Percentiles rank a stretch among this genome's conserved stretches.
These are phyloP conservation scores for Polydesmus complanatus DNA, from an alignment of 2,888 invertebrate species.

Conservation along the genomic window DNA sequence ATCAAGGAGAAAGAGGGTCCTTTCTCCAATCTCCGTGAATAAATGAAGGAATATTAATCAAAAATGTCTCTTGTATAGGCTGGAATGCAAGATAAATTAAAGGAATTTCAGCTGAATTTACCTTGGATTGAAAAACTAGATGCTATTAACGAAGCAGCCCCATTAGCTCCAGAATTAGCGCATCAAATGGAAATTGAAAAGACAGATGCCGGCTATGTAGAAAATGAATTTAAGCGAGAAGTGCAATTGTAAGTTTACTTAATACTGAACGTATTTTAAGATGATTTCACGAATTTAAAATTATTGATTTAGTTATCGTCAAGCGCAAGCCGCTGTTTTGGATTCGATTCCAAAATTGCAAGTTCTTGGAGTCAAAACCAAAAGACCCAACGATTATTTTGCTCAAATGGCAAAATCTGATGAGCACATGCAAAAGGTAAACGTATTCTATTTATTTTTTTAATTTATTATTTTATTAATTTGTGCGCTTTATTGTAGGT, in stretches of 20 bases:
- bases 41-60: background rate
- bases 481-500: conserved; percentile 36
- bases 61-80: conserved; percentile 32
- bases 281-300: background rate
- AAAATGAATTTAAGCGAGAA: conserved; percentile 79
- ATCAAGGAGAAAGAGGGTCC: too few species aligned
- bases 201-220: conserved; percentile 23
- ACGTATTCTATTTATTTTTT: background rate
- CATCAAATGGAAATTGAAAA: conserved; percentile 16
- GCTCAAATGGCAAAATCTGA: conserved; percentile 98
- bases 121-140: conserved; percentile 81
- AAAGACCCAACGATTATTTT: conserved; percentile 89
- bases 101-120: conserved; percentile 53
- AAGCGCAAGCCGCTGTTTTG: conserved; percentile 59
- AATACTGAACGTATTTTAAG: background rate
- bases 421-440: conserved; percentile 84
- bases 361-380: conserved; percentile 57
- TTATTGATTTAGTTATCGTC: conserved; percentile 33
- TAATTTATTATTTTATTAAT: background rate
- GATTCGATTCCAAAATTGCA: conserved; percentile 65
- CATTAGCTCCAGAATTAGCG: conserved; percentile 70
- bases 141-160: conserved; percentile 56
- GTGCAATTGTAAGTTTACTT: conserved; percentile 44
- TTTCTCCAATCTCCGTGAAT: background rate
- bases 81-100: conserved; percentile 53